Conservation (phyloP, 2,888 invertebrate species). For the Hirtodrosophila alboralis region DNA sequence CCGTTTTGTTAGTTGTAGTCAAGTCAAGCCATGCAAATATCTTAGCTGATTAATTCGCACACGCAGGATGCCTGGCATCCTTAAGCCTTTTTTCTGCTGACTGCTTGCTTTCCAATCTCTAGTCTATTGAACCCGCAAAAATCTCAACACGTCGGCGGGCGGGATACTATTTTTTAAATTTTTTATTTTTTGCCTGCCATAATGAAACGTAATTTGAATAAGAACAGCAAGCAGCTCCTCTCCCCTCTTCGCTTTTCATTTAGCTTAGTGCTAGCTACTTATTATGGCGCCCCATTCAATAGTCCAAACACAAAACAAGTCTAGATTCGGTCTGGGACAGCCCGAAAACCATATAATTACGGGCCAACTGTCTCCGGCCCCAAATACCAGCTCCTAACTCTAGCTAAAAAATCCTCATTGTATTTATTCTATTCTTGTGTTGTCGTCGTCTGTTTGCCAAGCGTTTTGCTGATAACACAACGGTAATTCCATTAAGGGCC, state of each 20-base stretch:
- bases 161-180: slow-evolving; percentile 38
- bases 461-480: slow-evolving; percentile 66
- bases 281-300: slow-evolving; percentile 45
- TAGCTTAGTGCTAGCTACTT: slow-evolving; percentile 63
- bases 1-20: slow-evolving; percentile 28
- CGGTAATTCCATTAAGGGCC: slow-evolving; percentile 69
- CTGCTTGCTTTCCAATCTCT: slow-evolving; percentile 71
- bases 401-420: slow-evolving; percentile 33
- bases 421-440: slow-evolving; percentile 51
- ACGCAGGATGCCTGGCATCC: slow-evolving; percentile 68
- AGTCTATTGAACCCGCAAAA: slow-evolving; percentile 72
- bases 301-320: slow-evolving; percentile 36
- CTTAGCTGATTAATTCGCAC: slow-evolving; percentile 75
- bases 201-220: slow-evolving; percentile 77
- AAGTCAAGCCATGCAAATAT: slow-evolving; percentile 67
- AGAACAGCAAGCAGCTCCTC: slow-evolving; percentile 39
- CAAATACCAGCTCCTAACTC: slow-evolving; percentile 1
- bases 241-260: slow-evolving; percentile 66
- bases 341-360: slow-evolving; percentile 58
- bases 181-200: slow-evolving; percentile 61
- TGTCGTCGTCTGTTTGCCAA: slow-evolving; percentile 56
- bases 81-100: slow-evolving; percentile 76
- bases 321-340: slow-evolving; percentile 16
- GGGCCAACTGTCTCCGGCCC: slow-evolving; percentile 15
- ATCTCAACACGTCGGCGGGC: slow-evolving; percentile 43